Evolutionary conservation across 1,140 invertebrate genomes (phyloP), one percentile per base, ranked within the genome.

Genomic region (Scylla paramamosain): DNA sequence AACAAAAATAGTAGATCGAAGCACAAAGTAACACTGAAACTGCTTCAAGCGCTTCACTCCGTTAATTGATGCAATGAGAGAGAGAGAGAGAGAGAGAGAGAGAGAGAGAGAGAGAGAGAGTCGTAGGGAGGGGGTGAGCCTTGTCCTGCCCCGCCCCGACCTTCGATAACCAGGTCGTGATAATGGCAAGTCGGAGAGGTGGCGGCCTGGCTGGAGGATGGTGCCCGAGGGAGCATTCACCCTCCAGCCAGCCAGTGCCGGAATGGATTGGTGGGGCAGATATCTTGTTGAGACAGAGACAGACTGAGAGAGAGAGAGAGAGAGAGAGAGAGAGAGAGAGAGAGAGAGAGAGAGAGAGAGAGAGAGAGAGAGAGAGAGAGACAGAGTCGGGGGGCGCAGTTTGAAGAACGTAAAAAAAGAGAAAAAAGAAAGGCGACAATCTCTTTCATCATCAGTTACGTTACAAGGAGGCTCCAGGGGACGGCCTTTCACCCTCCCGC

Each of bases 291-390:
- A n/a, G 67, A 77, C 67, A 77, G 20, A 77, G 67, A 77, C 20
- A n/a, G 67, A 77, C 12, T 20, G 20, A 77, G 67, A 25, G 20
- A n/a, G 67, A n/a, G 67, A 77, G 67, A 77, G 67, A 77, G 28
- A 48, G 48, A 12, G 88, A 90, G 48, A 39, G 48, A 90, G 32
- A 46, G 12, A 90, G 39, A 90, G 88, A 90, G 88, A 90, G 88
- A 90, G 88, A 90, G 67, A 77, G 67, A 77, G 67, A 77, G 67
- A 77, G 67, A 77, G 67, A 77, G 67, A 77, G 67, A 77, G 67
- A 77, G 67, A 77, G 67, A 77, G 67, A 67, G 59, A 67, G 20
- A 48, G 46, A 48, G 46, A 48, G 46, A 48, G 46, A 48, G 46
- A 48, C 2, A 29, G 14, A 87, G 45, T 25, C 25, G 20, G 46